Percentiles rank a stretch among this genome's conserved stretches.
Evolutionary conservation across 2,113 vertebrate genomes (phyloP).

Genomic region (Canis aureus): DNA sequence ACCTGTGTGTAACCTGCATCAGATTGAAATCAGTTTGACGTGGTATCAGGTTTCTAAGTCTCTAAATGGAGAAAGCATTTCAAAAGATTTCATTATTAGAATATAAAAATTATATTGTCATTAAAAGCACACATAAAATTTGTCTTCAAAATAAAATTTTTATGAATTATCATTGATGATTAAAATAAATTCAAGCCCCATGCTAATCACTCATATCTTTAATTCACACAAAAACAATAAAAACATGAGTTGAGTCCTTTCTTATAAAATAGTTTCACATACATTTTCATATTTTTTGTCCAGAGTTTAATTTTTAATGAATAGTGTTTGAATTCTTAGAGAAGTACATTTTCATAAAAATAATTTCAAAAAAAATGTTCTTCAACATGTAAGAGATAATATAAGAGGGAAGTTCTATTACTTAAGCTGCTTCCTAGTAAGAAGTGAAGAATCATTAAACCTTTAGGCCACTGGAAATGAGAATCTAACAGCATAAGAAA

Average conservation of each 20-base stretch:
- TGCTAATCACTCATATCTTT: not conserved
- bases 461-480: not conserved
- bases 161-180: not conserved
- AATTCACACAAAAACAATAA: not conserved
- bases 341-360: slow-evolving; percentile 18
- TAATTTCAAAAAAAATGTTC: not conserved
- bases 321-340: not conserved
- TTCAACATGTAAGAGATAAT: not conserved
- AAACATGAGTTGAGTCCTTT: not conserved
- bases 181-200: slow-evolving; percentile 18
- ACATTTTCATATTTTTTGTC: not conserved
- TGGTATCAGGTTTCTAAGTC: slow-evolving; percentile 86
- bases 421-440: not conserved
- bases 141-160: slow-evolving; percentile 29
- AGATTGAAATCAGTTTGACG: slow-evolving; percentile 89
- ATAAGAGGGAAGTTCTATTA: not conserved
- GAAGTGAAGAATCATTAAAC: not conserved
- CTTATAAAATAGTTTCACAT: slow-evolving; percentile 1
- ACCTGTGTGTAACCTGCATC: slow-evolving; percentile 88
- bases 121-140: slow-evolving; percentile 26
- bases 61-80: slow-evolving; percentile 84
- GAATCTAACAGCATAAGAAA: not conserved
- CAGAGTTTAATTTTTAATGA: slow-evolving; percentile 37
- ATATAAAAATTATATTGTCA: not conserved
- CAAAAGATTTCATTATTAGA: slow-evolving; percentile 65